A percentile compares a stretch with the other conserved stretches of the same genome.
Conservation (phyloP, 23 tunicate species). For the Phallusia fumigata region DNA sequence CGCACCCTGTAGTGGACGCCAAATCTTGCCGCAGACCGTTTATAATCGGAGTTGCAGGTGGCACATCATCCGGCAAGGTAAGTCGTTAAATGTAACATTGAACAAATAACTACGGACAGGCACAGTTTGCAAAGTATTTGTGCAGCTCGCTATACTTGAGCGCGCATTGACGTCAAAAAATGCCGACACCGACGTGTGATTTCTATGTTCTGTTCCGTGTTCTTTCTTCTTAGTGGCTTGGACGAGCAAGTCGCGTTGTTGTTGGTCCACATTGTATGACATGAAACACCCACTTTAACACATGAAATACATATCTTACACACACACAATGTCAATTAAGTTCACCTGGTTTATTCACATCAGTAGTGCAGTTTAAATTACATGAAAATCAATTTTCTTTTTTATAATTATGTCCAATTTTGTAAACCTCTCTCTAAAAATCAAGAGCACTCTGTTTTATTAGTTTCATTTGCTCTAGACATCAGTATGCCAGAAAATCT, state of each 20-base stretch:
- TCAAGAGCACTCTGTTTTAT: no score
- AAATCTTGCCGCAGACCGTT: conserved; percentile 43
- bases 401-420: no score
- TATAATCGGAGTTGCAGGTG: conserved; percentile 96
- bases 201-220: neutral
- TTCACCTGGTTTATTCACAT: no score
- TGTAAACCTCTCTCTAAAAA: no score
- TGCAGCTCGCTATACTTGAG: no score
- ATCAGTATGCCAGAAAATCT: conserved; percentile 86
- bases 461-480: conserved; percentile 41
- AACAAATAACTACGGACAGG: neutral
- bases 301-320: no score
- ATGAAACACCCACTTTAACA: no score
- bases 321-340: no score
- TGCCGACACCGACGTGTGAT: neutral
- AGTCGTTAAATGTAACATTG: neutral
- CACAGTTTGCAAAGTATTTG: neutral
- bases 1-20: neutral
- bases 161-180: neutral
- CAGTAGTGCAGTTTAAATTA: no score
- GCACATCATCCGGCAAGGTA: conserved; percentile 97
- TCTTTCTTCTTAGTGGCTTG: neutral
- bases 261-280: neutral
- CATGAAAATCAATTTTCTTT: no score
- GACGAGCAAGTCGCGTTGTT: neutral